Conservation (phyloP, 2,888 invertebrate species). For the Kuschelorhynchus macadamiae region DNA sequence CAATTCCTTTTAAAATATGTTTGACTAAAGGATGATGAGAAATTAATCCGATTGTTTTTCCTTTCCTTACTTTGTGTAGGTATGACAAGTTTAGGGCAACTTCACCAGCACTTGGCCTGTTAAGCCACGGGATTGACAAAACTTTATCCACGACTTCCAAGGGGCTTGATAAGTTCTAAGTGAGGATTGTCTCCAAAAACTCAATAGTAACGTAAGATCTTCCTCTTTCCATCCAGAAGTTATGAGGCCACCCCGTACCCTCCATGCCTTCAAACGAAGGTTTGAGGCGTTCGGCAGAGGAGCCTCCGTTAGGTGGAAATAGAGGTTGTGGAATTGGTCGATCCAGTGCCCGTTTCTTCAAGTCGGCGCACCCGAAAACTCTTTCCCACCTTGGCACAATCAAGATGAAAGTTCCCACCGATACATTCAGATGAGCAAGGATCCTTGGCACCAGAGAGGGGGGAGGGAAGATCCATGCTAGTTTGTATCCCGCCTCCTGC, state of each 20-base stretch:
- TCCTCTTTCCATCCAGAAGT: background rate
- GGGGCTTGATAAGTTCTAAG: background rate
- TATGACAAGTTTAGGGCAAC: background rate
- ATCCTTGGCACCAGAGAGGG: conserved; percentile 52
- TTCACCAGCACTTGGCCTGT: background rate
- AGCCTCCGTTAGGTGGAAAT: background rate
- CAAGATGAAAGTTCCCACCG: conserved; percentile 50
- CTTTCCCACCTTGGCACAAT: conserved; percentile 55
- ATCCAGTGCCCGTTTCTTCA: conserved; percentile 1
- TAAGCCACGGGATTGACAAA: too few species aligned
- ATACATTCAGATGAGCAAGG: conserved; percentile 49
- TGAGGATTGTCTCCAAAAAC: background rate
- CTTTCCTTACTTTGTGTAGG: background rate
- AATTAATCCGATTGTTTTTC: background rate
- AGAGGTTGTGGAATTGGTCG: background rate
- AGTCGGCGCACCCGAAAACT: conserved; percentile 50
- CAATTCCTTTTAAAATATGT: background rate
- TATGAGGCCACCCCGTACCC: too few species aligned
- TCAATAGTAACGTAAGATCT: background rate
- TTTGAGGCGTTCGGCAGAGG: too few species aligned
- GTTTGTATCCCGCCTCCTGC: conserved; percentile 38
- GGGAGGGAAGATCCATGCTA: conserved; percentile 58
- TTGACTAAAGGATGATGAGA: background rate
- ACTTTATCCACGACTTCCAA: background rate
- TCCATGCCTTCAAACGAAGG: too few species aligned